phyloP scores from a whole-genome alignment of 2,888 invertebrate species.

The Julus scandinavius region DNA sequence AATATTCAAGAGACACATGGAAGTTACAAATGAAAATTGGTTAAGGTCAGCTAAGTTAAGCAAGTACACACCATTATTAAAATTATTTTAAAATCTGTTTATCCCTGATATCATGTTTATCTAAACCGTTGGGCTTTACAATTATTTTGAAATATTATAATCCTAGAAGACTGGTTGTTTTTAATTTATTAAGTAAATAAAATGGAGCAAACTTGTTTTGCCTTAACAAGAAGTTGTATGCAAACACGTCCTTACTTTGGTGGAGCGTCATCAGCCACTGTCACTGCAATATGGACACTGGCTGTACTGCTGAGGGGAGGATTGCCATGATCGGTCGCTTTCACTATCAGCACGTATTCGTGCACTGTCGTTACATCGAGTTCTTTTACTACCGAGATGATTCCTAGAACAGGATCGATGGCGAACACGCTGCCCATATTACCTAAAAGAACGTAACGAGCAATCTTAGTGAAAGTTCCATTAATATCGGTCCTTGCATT shows the following conservation, averaged over 20 bases:
- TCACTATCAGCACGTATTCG: slow-evolving; percentile 85
- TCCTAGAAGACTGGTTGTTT: no score
- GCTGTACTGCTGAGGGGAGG: slow-evolving; percentile 79
- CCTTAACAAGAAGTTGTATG: neutral
- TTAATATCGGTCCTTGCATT: neutral
- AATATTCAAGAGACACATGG: neutral
- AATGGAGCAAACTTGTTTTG: no score
- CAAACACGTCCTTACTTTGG: slow-evolving; percentile 72
- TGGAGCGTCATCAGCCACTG: slow-evolving; percentile 88
- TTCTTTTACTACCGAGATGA: slow-evolving; percentile 67
- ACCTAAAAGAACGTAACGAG: slow-evolving; percentile 67
- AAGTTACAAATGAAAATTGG: no score
- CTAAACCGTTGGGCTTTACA: no score
- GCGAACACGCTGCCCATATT: slow-evolving; percentile 89
- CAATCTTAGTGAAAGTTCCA: neutral
- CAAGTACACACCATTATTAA: no score
- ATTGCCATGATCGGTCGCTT: slow-evolving; percentile 83
- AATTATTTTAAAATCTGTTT: no score
- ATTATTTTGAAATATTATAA: no score
- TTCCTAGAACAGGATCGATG: slow-evolving; percentile 82
- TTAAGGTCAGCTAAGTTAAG: no score
- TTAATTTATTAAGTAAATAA: no score
- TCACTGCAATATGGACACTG: slow-evolving; percentile 86
- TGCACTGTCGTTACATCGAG: slow-evolving; percentile 73
- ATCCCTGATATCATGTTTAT: no score